phyloP scores from a whole-genome alignment of 2,797 vertebrate species.

The Sphaeramia orbicularis region DNA sequence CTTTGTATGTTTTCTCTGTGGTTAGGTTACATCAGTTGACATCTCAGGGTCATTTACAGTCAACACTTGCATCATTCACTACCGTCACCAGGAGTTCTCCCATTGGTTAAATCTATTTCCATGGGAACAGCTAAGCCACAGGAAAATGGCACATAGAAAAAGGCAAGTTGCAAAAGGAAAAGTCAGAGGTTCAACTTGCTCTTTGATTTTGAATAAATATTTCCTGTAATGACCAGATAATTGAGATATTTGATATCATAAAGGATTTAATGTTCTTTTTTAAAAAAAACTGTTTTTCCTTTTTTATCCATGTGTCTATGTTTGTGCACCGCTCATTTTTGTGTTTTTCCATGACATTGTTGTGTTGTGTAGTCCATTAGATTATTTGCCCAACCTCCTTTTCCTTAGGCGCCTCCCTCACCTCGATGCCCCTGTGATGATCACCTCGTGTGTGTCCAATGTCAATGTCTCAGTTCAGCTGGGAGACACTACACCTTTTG shows the following conservation, averaged over 20 bases:
- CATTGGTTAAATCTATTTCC: slow-evolving; percentile 94
- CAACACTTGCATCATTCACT: slow-evolving; percentile 97
- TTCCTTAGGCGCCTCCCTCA: slow-evolving; percentile 88
- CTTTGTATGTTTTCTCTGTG: neutral
- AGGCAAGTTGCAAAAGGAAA: slow-evolving; percentile 65
- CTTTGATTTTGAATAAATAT: neutral
- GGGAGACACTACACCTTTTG: slow-evolving; percentile 95
- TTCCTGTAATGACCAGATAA: neutral
- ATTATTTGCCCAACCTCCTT: slow-evolving; percentile 77
- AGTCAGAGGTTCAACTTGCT: neutral
- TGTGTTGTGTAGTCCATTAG: slow-evolving; percentile 70
- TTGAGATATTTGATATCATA: neutral
- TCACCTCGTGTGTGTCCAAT: slow-evolving; percentile 91
- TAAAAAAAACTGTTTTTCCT: slow-evolving; percentile 26
- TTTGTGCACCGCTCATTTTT: slow-evolving; percentile 53
- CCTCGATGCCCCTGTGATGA: slow-evolving; percentile 91
- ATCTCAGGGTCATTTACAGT: slow-evolving; percentile 89
- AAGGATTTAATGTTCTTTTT: slow-evolving; percentile 14
- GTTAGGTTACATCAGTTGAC: slow-evolving; percentile 92
- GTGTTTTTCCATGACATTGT: slow-evolving; percentile 40
- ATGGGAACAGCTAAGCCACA: slow-evolving; percentile 84
- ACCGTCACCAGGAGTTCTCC: slow-evolving; percentile 97
- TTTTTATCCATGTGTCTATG: slow-evolving; percentile 41
- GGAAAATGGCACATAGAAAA: slow-evolving; percentile 79
- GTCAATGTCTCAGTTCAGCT: slow-evolving; percentile 95